Conservation (phyloP, 2,113 vertebrate species). For the Hippocampus abdominalis region DNA sequence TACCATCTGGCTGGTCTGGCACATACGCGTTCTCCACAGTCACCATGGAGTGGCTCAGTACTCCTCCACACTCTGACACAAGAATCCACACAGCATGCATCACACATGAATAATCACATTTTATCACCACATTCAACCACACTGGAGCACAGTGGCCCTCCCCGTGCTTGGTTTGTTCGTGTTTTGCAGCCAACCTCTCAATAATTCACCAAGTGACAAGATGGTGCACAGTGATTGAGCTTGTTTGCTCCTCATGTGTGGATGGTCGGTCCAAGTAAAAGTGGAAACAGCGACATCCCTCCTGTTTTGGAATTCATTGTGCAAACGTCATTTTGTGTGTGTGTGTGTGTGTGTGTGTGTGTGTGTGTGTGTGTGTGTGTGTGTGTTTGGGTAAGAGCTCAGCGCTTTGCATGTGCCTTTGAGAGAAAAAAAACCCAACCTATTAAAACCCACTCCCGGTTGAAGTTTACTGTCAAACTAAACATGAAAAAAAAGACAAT, state of each 20-base stretch:
- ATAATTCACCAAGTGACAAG: slow-evolving; percentile 67
- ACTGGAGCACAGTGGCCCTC: slow-evolving; percentile 24
- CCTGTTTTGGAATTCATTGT: too few relatives aligned
- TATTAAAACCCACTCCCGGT: too few relatives aligned
- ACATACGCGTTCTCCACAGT: slow-evolving; percentile 50
- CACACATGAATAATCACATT: slow-evolving; percentile 57
- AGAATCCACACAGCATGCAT: slow-evolving; percentile 48
- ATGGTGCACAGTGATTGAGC: slow-evolving; percentile 63
- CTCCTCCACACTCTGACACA: slow-evolving; percentile 44
- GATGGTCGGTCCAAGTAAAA: slow-evolving; percentile 70
- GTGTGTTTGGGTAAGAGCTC: too few relatives aligned
- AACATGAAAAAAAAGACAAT: too few relatives aligned
- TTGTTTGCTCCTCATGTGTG: slow-evolving; percentile 64
- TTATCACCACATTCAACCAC: slow-evolving; percentile 49
- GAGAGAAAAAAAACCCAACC: too few relatives aligned
- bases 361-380: neutral
- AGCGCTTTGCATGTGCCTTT: too few relatives aligned
- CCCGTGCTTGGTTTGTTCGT: slow-evolving; percentile 36
- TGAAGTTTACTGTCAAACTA: too few relatives aligned
- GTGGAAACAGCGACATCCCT: slow-evolving; percentile 16
- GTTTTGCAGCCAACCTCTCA: slow-evolving; percentile 49
- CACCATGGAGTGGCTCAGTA: slow-evolving; percentile 44
- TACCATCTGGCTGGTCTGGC: slow-evolving; percentile 60
- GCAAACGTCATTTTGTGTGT: neutral
- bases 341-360: neutral